Evolutionary conservation across 2,113 vertebrate genomes (phyloP).

Genomic region (Spheniscus mendiculus): DNA sequence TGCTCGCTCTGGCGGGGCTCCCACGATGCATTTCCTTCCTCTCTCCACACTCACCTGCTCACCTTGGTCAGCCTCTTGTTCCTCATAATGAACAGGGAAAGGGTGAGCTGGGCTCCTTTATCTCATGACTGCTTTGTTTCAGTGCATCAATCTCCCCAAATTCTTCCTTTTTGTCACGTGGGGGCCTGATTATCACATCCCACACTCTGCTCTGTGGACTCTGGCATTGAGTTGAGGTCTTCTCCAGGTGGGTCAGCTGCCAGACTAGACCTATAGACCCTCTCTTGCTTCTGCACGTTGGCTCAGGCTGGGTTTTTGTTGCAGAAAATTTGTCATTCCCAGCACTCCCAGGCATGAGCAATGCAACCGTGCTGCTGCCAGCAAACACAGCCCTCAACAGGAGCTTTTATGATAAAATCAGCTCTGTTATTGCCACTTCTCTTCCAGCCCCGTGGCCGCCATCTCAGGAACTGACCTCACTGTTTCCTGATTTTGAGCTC

Average conservation of each 20-base stretch:
- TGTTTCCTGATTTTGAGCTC: not conserved
- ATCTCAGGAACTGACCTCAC: constrained; percentile 57
- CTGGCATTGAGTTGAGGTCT: not conserved
- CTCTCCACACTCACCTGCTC: not conserved
- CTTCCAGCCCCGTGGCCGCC: not conserved
- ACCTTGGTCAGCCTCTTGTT: not conserved
- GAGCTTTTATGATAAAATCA: constrained; percentile 5
- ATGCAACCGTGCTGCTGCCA: not conserved
- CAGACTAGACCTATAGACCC: not conserved
- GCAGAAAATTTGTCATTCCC: constrained; percentile 20
- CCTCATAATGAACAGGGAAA: not conserved
- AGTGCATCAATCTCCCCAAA: not conserved
- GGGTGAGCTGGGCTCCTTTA: not conserved
- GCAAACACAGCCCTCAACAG: not conserved
- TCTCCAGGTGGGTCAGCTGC: not conserved
- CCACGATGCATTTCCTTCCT: rapidly evolving
- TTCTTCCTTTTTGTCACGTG: rapidly evolving
- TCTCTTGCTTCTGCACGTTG: not conserved
- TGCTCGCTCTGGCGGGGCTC: rapidly evolving
- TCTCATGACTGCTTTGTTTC: not conserved
- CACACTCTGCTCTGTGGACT: not conserved
- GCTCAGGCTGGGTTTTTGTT: not conserved
- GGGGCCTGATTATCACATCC: not conserved
- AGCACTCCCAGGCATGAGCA: constrained; percentile 45
- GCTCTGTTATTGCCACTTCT: not conserved